Base-by-base conservation (phyloP, 2,113 vertebrate species). In the Amazona guildingii region DNA sequence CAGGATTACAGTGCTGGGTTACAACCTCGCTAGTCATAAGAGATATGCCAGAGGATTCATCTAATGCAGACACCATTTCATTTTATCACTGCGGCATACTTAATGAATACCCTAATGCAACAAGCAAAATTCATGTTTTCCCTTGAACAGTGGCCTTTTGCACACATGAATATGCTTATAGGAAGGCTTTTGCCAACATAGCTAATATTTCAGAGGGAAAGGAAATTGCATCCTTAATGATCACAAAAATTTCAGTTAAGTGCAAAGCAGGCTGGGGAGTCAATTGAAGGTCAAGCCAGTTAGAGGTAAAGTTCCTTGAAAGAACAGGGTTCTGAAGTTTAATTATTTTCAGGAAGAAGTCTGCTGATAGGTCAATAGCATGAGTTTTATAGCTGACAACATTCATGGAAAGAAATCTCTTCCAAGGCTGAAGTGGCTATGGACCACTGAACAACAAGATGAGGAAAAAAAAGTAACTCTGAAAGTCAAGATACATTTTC, bases 221-320 rank as follows among this genome's bases (percentile, higher is more conserved):
- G 43, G 55, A 93, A 96, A 94, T 92, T 87, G 75, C 52, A 66
- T 18, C 48, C 57, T 91, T 89, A 92, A 88, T 24, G 44, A 81
- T 46, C 41, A 46, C 33, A 87, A 78, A 93, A 76, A 69, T 55
- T 68, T 76, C 67, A 37, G 66, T 19, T 44, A 48, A 77, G 55
- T 43, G 41, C 57, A 92, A 93, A 86, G 80, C 61, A 92, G 63
- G 29, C 81, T 86, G 49, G 14, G 55, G 52, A 91, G 88, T 82
- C 90, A 91, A 27, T 27, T 0, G 0, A 91, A 90, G 83, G 82
- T 90, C 82, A 95, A 88, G 29, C 21, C 59, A 88, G 43, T 39
- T 44, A 81, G 33, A 88, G 82, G 79, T 52, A 76, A 64, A 84
- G 54, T 66, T 94, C 55, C 54, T 54, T 84, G 27, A 79, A 91